Conservation (phyloP, 2,888 invertebrate genomes). For the Panorpa germanica region DNA sequence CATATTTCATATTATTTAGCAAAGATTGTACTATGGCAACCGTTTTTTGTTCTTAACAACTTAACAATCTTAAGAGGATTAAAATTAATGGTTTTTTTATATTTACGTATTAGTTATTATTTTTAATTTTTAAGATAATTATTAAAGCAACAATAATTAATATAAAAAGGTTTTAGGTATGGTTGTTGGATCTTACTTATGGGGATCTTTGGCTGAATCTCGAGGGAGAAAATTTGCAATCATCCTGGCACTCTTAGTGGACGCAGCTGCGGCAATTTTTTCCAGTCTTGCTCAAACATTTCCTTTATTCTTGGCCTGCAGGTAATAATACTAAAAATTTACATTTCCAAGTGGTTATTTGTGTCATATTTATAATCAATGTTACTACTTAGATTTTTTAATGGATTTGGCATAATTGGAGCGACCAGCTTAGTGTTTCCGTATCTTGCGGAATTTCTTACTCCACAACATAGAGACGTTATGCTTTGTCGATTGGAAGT, state of each 20-base stretch:
- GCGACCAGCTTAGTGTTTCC: conserved; percentile 38
- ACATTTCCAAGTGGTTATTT: neutral
- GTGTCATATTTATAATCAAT: conserved; percentile 11
- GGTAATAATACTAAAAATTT: conserved; percentile 19
- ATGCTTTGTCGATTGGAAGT: conserved; percentile 37
- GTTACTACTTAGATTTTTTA: conserved; percentile 46
- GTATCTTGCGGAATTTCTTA: conserved; percentile 36
- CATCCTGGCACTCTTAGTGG: conserved; percentile 36
- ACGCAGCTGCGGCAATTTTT: conserved; percentile 33
- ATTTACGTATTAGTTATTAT: no score
- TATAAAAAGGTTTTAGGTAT: no score
- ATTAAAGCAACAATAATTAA: no score
- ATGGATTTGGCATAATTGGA: conserved; percentile 42
- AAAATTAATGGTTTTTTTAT: no score
- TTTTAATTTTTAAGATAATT: no score
- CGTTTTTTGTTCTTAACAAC: no score
- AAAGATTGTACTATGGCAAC: no score
- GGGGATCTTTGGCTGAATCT: conserved; percentile 50
- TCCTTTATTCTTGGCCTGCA: conserved; percentile 35
- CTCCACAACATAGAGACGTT: conserved; percentile 30
- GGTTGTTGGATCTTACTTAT: conserved; percentile 48
- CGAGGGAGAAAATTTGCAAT: conserved; percentile 45
- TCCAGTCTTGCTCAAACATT: conserved; percentile 36
- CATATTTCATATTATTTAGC: no score
- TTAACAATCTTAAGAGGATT: no score